phyloP scores from a whole-genome alignment of 1,140 invertebrate genomes.

The Monochamus saltuarius region DNA sequence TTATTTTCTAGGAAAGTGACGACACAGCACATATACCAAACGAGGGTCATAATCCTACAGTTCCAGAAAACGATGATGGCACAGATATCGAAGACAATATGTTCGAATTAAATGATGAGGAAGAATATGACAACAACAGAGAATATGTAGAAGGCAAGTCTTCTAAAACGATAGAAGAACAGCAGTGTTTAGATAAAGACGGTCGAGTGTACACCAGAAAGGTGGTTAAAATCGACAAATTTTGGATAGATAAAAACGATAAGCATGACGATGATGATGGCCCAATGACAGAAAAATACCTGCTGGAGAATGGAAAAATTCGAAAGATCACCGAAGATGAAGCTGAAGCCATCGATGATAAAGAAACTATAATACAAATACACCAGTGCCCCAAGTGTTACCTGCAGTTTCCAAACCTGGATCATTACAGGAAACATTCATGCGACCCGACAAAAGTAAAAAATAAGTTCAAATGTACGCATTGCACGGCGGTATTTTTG shows the following conservation, averaged over 20 bases:
- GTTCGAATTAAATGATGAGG: neutral
- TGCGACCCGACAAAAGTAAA: constrained; percentile 30
- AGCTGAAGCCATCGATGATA: constrained; percentile 19
- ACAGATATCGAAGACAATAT: too few species aligned
- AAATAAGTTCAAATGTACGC: constrained; percentile 54
- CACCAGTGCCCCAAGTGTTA: constrained; percentile 39
- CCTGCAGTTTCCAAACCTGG: constrained; percentile 39
- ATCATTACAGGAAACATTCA: constrained; percentile 40
- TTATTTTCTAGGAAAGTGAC: constrained; percentile 5
- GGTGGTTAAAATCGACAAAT: constrained; percentile 59
- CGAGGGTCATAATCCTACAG: neutral
- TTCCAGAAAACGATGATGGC: neutral
- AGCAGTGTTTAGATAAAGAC: constrained; percentile 56
- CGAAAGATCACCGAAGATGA: constrained; percentile 29
- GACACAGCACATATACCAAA: neutral
- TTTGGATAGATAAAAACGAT: constrained; percentile 51
- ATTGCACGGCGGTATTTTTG: constrained; percentile 53
- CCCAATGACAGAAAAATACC: constrained; percentile 25
- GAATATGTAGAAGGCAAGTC: neutral
- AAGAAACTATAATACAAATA: constrained; percentile 35
- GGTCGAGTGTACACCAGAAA: constrained; percentile 57
- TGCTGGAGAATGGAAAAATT: constrained; percentile 27
- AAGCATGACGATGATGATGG: neutral
- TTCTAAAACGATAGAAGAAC: constrained; percentile 51
- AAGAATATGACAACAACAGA: neutral